Evolutionary conservation across 2,797 vertebrate genomes (phyloP), one percentile per base, ranked within the genome.

Genomic region (Sebastes oblongus): DNA sequence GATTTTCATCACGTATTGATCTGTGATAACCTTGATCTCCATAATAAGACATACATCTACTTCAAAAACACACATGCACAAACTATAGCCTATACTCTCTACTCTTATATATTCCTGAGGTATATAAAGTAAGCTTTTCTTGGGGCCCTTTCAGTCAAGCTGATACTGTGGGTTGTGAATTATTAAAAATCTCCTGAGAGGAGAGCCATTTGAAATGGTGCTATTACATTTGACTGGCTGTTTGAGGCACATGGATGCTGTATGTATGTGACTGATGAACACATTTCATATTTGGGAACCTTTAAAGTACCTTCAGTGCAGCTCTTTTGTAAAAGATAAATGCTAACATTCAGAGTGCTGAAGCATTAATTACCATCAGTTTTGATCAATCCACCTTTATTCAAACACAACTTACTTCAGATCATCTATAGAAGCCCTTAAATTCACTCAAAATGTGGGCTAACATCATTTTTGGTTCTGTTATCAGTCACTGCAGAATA

Each of bases 161-260:
- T 60, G 77, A 56, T 34, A 22, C 29, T 52, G 32, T 29, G n/a
- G 6, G 24, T 52, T 75, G 20, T 84, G 65, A 88, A 88, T 80
- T 76, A 86, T 86, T 85, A 39, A 42, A 66, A 77, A 61, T 61
- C 61, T 75, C 52, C 55, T 64, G 52, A 66, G 75, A 46, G 70
- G 27, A 32, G 68, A 61, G 34, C 27, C 34, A 27, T 75, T n/a
- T 69, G 46, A 75, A 29, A 32, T 29, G 9, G 18, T 22, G 25
- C 36, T 58, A 10, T 27, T 30, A 72, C 9, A 46, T 62, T 32
- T 77, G 39, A 29, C 20, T 3, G 13, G 36, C 8, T 42, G n/a
- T 60, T 67, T 22, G 42, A 50, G 14, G 11, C 14, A 62, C 24
- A 60, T 30, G 14, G 18, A 22, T 39, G 39, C 50, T 34, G 39